phyloP scores from a whole-genome alignment of 2,888 invertebrate genomes.

The Tetropium fuscum region DNA sequence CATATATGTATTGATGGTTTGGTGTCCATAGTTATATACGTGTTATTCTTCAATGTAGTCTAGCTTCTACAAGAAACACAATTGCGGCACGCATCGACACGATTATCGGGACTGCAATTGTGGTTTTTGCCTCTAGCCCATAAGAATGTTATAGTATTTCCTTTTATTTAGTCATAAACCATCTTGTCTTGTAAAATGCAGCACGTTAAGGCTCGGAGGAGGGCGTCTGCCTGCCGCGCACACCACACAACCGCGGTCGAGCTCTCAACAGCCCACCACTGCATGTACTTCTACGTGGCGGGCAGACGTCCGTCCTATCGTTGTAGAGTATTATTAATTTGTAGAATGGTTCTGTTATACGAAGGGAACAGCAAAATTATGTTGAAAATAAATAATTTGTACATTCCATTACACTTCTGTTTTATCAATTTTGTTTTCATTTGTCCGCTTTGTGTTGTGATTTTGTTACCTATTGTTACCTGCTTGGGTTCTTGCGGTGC shows the following conservation, averaged over 20 bases:
- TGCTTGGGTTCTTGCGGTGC: constrained; percentile 8
- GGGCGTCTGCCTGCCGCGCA: constrained; percentile 13
- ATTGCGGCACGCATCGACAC: constrained; percentile 18
- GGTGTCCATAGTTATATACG: constrained; percentile 58
- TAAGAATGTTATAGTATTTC: constrained; percentile 51
- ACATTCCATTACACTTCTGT: constrained; percentile 81
- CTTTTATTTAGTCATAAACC: constrained; percentile 41
- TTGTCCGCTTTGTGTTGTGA: constrained; percentile 50
- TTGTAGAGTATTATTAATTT: constrained; percentile 52
- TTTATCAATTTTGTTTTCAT: constrained; percentile 66
- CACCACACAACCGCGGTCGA: not conserved
- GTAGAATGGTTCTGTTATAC: constrained; percentile 61
- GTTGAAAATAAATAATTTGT: constrained; percentile 78
- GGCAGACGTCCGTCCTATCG: constrained; percentile 38
- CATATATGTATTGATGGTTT: constrained; percentile 60
- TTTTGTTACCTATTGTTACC: constrained; percentile 1
- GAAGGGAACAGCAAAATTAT: constrained; percentile 74
- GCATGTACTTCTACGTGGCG: not conserved
- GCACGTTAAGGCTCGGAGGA: constrained; percentile 41
- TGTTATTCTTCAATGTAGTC: constrained; percentile 50
- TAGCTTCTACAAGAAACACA: constrained; percentile 37
- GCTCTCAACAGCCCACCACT: constrained; percentile 14
- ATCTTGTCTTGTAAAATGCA: constrained; percentile 37
- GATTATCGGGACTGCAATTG: constrained; percentile 12
- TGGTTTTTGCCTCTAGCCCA: constrained; percentile 47